phyloP scores from a whole-genome alignment of 2,888 invertebrate species.

The Aphrophora alni region DNA sequence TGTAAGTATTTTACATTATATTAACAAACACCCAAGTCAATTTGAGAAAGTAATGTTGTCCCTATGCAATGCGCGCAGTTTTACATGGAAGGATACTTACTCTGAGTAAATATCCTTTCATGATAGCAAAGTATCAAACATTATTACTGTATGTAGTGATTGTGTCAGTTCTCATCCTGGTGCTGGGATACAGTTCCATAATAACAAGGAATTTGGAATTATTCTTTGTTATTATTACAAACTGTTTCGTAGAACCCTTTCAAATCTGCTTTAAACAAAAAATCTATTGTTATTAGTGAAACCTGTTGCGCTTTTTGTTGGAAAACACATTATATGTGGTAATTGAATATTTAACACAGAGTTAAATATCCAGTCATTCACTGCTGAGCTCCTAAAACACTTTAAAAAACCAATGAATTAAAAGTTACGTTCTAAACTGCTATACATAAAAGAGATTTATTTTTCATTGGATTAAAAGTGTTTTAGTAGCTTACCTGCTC shows the following conservation, averaged over 20 bases:
- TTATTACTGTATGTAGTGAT: background rate
- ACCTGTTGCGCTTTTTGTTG: background rate
- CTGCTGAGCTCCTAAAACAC: background rate
- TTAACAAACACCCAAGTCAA: no score
- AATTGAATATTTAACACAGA: background rate
- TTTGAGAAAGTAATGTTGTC: background rate
- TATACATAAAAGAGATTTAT: background rate
- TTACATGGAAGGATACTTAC: constrained; percentile 2
- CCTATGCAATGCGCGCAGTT: background rate
- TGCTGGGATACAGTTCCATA: background rate
- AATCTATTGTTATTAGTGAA: constrained; percentile 28
- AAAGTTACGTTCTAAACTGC: no score
- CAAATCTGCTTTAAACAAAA: constrained; percentile 33
- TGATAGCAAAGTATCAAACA: background rate
- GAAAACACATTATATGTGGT: background rate
- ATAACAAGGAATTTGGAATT: background rate
- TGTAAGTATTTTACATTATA: no score
- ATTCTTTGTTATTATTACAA: background rate
- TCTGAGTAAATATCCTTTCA: background rate
- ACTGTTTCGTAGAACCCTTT: constrained; percentile 7
- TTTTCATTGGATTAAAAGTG: background rate
- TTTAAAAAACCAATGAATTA: no score
- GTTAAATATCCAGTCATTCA: background rate
- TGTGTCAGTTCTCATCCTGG: background rate
- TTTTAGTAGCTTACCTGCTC: background rate